Conservation (phyloP, 2,888 invertebrate genomes). For the Napeogenes sylphis region DNA sequence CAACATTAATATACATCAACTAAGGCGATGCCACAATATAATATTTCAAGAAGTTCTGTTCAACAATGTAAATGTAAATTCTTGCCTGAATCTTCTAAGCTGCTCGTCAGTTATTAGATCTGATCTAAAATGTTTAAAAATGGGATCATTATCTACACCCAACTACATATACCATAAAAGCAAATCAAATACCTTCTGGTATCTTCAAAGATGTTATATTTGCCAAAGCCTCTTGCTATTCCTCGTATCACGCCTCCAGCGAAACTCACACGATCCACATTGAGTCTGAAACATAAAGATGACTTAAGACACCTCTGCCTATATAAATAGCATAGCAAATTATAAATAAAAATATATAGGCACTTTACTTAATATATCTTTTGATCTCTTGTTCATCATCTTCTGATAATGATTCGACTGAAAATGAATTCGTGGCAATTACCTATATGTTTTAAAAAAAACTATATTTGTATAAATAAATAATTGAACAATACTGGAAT, state of each 20-base stretch:
- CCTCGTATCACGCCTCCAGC: slow-evolving; percentile 50
- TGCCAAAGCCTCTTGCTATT: slow-evolving; percentile 45
- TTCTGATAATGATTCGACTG: slow-evolving; percentile 50
- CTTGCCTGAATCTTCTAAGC: slow-evolving; percentile 47
- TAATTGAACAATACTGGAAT: slow-evolving; percentile 19
- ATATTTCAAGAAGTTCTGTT: slow-evolving; percentile 5
- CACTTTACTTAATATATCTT: slow-evolving; percentile 49
- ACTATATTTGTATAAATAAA: too few relatives aligned
- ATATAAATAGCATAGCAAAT: not conserved
- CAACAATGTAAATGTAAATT: slow-evolving; percentile 2
- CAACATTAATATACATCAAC: slow-evolving; percentile 17
- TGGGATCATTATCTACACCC: not conserved
- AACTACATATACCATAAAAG: not conserved
- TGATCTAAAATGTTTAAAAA: slow-evolving; percentile 34
- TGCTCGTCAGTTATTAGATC: slow-evolving; percentile 49
- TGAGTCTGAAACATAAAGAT: slow-evolving; percentile 35
- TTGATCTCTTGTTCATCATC: slow-evolving; percentile 53
- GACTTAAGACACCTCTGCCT: too few relatives aligned
- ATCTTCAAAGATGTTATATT: slow-evolving; percentile 41
- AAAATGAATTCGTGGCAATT: slow-evolving; percentile 24
- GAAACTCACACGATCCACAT: slow-evolving; percentile 56
- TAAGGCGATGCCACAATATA: slow-evolving; percentile 10
- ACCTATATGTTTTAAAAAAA: slow-evolving; percentile 4
- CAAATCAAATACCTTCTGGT: slow-evolving; percentile 38
- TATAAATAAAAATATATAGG: not conserved